These are phyloP conservation scores for Hydraecia micacea DNA, from an alignment of 2,888 invertebrate species.

Conservation along the genomic window DNA sequence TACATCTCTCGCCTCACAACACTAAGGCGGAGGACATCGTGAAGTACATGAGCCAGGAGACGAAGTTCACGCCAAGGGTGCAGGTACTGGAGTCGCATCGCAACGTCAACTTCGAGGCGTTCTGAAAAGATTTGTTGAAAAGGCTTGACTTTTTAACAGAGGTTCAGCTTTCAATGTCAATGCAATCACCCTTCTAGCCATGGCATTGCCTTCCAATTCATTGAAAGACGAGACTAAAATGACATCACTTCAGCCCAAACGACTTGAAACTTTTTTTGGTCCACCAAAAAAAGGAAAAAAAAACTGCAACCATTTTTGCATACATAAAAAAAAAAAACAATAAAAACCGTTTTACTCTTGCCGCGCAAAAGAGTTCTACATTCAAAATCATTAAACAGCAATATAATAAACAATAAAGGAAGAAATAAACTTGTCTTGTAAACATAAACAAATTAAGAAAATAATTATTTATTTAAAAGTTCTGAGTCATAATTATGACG, in stretches of 20 bases:
- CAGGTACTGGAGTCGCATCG: too few species aligned
- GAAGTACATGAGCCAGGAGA: too few species aligned
- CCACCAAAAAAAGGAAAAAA: conserved; percentile 13
- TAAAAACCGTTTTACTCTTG: conserved; percentile 31
- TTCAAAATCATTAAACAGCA: conserved; percentile 34
- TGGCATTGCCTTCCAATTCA: conserved; percentile 21
- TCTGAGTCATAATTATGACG: conserved; percentile 10
- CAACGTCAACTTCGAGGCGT: too few species aligned
- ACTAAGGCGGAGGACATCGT: too few species aligned
- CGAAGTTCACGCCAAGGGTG: too few species aligned
- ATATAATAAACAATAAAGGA: conserved; percentile 39
- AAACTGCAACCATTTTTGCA: background rate
- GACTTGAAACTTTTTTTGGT: background rate
- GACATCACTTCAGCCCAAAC: background rate
- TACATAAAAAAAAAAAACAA: conserved; percentile 6
- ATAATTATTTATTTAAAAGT: background rate
- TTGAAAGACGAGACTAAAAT: conserved; percentile 1
- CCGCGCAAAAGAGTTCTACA: conserved; percentile 32
- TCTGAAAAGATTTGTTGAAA: too few species aligned
- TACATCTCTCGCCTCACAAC: too few species aligned
- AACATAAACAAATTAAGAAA: conserved; percentile 20
- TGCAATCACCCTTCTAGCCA: conserved; percentile 22
- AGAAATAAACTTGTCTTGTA: conserved; percentile 33
- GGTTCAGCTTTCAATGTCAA: conserved; percentile 15
- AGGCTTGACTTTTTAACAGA: background rate